Evolutionary conservation across 1,140 invertebrate genomes (phyloP), one percentile per base, ranked within the genome.

Genomic region (Streblospio benedicti): DNA sequence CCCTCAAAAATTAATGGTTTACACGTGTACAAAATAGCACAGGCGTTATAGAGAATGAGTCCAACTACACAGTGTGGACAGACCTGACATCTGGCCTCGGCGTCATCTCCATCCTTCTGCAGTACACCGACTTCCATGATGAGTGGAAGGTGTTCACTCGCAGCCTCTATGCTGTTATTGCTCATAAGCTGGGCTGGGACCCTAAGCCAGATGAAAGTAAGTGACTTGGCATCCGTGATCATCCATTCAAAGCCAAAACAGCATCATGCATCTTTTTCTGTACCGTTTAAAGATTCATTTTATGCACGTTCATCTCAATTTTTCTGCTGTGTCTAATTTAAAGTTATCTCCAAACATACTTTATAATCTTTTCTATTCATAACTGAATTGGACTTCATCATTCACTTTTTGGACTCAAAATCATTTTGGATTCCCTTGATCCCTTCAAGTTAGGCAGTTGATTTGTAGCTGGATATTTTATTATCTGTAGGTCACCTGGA

Each of bases 41-140:
- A 86, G 63, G 87, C 90, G 0, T 94, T 88, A n/a, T n/a, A 74
- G 81, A 83, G 53, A 83, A 88, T 63, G 92, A 97, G 76, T 86
- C 86, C n/a, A 88, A 93, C 76, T 95, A 89, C 75, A 93, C 90
- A 0, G 92, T 95, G 0, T 96, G 92, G 92, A 87, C 83, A 1
- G 88, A 86, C 12, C 87, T 97, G 61, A 83, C 84, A n/a, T 87
- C 86, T 67, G 87, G 85, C 67, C 71, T 94, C 23, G 81, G 83
- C 1, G 60, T 87, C 72, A 78, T 95, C 16, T 82, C 84, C 18
- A 79, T 85, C 3, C 78, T 95, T 33, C 82, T 87, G 60, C 86
- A 87, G 0, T 85, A 92, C 74, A 87, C 90, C 0, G 85, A 89
- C 16, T 83, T 84, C 47, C 69, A 75, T 38, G 82, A 85, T 25